Base-by-base conservation (phyloP, 2,113 vertebrate species). In the Pandion haliaetus region DNA sequence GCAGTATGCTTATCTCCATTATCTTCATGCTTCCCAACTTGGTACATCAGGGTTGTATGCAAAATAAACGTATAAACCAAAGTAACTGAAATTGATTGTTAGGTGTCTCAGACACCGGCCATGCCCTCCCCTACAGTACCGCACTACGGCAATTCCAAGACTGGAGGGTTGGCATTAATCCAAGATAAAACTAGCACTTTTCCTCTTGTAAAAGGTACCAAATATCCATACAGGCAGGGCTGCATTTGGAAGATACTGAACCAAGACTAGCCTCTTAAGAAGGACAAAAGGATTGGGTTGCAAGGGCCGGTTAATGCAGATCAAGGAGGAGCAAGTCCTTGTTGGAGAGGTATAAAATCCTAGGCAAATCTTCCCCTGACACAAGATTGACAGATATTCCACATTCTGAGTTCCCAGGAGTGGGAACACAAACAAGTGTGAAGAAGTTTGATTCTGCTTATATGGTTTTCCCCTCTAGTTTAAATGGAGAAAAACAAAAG, bases 401-500 rank as follows among this genome's bases (percentile, higher is more conserved):
- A 54, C 17, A 49, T 69, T 91, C 66, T 71, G 42, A 8, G 16
- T 83, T 95, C 47, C 29, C 21, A 32, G 23, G 26, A 4, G 4
- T 16, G 44, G 61, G 38, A 82, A 61, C 31, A 63, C 1, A 3
- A 92, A 62, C 26, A 71, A 88, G 36, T 0, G 0, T 59, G 63
- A 69, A 86, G 40, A 67, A 42, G 42, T 80, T 44, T 83, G 36
- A 84, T 79, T 78, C 49, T 63, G 50, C 58, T 73, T 67, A 28
- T 44, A 12, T 57, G 17, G 38, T 38, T 44, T 97, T 45, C 25
- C 47, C 17, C 67, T 78, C 73, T 52, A 98, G 98, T 94, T 97
- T 98, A 82, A 97, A 96, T 87, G 96, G 92, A 62, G 93, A 81
- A 84, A 98, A 97, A 89, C 8, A 44, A 94, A 97, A 97, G 63